Evolutionary conservation across 1,140 invertebrate species (phyloP).

Genomic region (Zeugodacus cucurbitae): DNA sequence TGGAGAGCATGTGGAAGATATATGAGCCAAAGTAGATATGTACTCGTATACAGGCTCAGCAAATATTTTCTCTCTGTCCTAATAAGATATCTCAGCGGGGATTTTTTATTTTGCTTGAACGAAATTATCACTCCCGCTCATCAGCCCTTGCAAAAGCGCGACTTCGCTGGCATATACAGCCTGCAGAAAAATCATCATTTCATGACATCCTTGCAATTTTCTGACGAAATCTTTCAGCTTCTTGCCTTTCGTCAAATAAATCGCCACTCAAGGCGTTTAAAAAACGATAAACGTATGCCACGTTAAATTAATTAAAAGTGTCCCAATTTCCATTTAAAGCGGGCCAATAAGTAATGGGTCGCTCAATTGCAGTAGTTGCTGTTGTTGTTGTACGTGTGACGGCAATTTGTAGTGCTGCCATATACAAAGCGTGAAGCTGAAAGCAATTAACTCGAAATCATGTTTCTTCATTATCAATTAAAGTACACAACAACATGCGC

Average conservation of each 20-base stretch:
- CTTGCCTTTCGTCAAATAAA: not conserved
- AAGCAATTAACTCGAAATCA: constrained; percentile 26
- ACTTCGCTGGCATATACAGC: too few relatives aligned
- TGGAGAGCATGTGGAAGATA: too few relatives aligned
- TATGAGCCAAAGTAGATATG: too few relatives aligned
- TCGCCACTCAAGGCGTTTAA: not conserved
- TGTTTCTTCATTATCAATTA: constrained; percentile 34
- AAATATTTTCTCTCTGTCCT: too few relatives aligned
- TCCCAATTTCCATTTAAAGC: not conserved
- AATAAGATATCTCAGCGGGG: too few relatives aligned
- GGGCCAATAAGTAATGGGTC: not conserved
- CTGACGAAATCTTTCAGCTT: not conserved
- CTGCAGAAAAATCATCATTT: too few relatives aligned
- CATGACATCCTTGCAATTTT: too few relatives aligned
- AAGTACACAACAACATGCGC: constrained; percentile 10
- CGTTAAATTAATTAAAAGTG: not conserved
- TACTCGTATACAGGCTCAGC: too few relatives aligned
- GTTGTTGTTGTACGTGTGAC: not conserved
- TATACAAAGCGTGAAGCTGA: constrained; percentile 3
- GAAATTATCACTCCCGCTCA: too few relatives aligned
- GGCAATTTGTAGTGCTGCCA: constrained; percentile 10
- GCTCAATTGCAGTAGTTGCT: not conserved
- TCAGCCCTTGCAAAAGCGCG: too few relatives aligned
- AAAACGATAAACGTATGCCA: not conserved
- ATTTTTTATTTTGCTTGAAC: too few relatives aligned